Evolutionary conservation across 2,113 vertebrate genomes (phyloP), one percentile per base, ranked within the genome.

Genomic region (Pipa parva): DNA sequence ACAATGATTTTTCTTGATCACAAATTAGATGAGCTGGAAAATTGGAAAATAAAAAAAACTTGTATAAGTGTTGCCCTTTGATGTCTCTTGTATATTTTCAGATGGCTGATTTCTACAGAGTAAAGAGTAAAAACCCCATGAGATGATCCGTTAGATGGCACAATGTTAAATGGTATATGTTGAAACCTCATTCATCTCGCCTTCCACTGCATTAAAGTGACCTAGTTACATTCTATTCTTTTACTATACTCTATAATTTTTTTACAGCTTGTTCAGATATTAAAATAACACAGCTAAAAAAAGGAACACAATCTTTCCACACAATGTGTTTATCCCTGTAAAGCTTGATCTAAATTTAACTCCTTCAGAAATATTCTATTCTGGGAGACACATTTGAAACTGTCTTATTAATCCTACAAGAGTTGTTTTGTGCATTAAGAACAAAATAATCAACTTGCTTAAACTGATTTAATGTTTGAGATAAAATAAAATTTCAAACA

Each of bases 241-340:
- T 63, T 42, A 45, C 45, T 60, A 42, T 27, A 17, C 33, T 42
- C 24, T 60, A 31, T 22, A 69, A 59, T 45, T 52, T 42, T 18
- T 70, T n/a, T n/a, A n/a, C n/a, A 60, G 13, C 48, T 61, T 70
- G 25, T 60, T 70, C 49, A 70, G 45, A 70, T 61, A 70, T 42
- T 69, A 25, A 69, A 60, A 69, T 69, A 29, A 52, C 12, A 42
- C 24, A 42, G 21, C 29, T 27, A 12, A 68, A 12, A 69, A 52
- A 52, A 17, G 46, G n/a, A 52, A 60, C 57, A 42, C 17, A 37
- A 8, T 25, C 37, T 39, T 20, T 29, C 27, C 21, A 59, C 22
- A 51, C 13, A 52, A 52, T 52, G 45, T 17, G n/a, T 58, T 51
- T 68, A 13, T 59, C 22, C 24, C 6, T 50, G 2, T 33, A n/a